These are phyloP conservation scores for Trachymyrmex septentrionalis DNA, from an alignment of 1,140 invertebrate genomes.

Conservation along the genomic window DNA sequence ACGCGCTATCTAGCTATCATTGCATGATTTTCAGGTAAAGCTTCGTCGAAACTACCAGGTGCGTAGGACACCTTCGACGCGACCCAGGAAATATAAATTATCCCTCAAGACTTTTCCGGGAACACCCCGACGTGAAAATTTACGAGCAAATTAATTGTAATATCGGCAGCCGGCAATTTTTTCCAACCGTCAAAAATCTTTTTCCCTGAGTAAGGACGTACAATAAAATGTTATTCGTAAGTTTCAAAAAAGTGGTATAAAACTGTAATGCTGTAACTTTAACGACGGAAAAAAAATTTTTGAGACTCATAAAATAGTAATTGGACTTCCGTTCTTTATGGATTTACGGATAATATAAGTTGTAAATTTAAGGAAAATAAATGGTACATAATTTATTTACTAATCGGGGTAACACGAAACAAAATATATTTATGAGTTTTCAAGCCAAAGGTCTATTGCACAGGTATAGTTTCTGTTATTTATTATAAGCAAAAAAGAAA, in stretches of 20 bases:
- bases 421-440: neutral
- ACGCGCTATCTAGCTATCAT: conserved; percentile 79
- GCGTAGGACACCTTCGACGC: conserved; percentile 40
- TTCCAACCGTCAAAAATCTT: conserved; percentile 37
- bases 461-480: neutral
- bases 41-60: conserved; percentile 81
- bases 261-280: neutral
- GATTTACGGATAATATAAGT: neutral
- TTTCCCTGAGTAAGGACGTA: neutral
- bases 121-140: conserved; percentile 82
- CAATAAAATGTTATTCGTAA: conserved; percentile 47
- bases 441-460: neutral
- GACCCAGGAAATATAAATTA: conserved; percentile 84
- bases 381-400: neutral
- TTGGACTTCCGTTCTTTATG: neutral
- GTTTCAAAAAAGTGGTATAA: neutral
- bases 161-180: conserved; percentile 79
- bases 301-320: neutral
- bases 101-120: conserved; percentile 77
- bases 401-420: neutral
- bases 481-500: neutral
- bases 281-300: neutral
- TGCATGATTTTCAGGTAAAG: conserved; percentile 74
- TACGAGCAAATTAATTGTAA: conserved; percentile 86
- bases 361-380: neutral